Base-by-base conservation (phyloP, 2,113 vertebrate species). In the Tragulus kanchil region DNA sequence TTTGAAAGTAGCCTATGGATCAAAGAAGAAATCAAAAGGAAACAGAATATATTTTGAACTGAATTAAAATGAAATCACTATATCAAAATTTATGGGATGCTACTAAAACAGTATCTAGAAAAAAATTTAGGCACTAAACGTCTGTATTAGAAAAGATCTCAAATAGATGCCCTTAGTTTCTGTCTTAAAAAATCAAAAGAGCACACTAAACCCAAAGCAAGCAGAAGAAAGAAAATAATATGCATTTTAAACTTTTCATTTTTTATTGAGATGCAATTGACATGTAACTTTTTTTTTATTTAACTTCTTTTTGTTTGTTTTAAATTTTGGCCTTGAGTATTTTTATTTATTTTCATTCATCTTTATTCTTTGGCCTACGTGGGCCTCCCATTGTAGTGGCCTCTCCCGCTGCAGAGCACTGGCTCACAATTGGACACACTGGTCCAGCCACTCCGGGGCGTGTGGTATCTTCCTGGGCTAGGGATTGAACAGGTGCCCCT, bases 21-120 rank as follows among this genome's bases (percentile, higher is more conserved):
- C 65, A 88, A 83, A 65, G 52, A 82, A 82, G 45, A 86, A 62
- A 52, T 91, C 17, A n/a, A 69, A 91, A 95, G 50, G 28, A 36
- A 82, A 81, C 83, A 64, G 61, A 56, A 86, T 48, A 48, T 73
- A 92, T 64, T 82, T 92, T 48, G 19, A 81, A 71, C 42, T 28
- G 81, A 69, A 31, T 85, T 82, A 50, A 90, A 86, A 62, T 52
- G 82, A 79, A 91, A 86, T n/a, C 8, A 54, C 71, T 42, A 67
- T 69, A 12, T 59, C 62, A 86, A 65, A 62, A 69, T 86, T 71
- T 48, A 42, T 36, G 36, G 58, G 50, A 19, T 87, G 36, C 36
- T 21, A 19, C 56, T 71, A 64, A 95, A 87, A 87, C 19, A 89
- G 15, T 62, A 64, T 3, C 25, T 42, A 16, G 16, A 50, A 75